phyloP scores from a whole-genome alignment of 1,140 invertebrate species.

The Phenacoccus solenopsis region DNA sequence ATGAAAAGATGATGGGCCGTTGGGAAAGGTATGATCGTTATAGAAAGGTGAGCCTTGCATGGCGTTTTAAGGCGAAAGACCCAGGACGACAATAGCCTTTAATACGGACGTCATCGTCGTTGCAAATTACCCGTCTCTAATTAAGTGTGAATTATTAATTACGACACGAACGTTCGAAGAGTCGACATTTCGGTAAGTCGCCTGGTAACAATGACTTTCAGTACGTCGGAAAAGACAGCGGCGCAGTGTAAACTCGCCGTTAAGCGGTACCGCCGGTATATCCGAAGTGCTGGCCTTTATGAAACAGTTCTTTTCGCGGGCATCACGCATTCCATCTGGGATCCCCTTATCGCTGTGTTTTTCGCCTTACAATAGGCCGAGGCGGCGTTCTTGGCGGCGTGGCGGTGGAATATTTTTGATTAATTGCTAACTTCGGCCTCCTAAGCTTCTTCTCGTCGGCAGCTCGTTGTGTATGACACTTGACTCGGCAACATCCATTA shows the following conservation, averaged over 20 bases:
- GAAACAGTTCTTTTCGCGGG: no score
- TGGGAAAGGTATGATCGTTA: no score
- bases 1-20: no score
- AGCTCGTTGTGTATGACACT: conserved; percentile 2
- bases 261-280: no score
- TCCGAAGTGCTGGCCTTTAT: no score
- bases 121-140: conserved; percentile 6
- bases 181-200: neutral
- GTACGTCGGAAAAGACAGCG: no score
- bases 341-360: no score
- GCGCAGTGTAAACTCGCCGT: no score
- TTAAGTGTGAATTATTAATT: conserved; percentile 16
- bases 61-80: neutral
- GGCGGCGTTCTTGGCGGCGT: no score
- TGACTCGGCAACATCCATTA: conserved; percentile 8
- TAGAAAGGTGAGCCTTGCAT: neutral
- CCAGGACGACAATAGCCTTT: neutral
- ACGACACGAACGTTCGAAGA: neutral
- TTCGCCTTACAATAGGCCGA: no score
- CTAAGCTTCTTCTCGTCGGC: neutral
- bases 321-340: no score
- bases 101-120: neutral
- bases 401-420: conserved; percentile 8
- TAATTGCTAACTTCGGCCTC: neutral
- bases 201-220: no score